phyloP scores from a whole-genome alignment of 2,888 invertebrate genomes.

The Eupithecia centaureata region DNA sequence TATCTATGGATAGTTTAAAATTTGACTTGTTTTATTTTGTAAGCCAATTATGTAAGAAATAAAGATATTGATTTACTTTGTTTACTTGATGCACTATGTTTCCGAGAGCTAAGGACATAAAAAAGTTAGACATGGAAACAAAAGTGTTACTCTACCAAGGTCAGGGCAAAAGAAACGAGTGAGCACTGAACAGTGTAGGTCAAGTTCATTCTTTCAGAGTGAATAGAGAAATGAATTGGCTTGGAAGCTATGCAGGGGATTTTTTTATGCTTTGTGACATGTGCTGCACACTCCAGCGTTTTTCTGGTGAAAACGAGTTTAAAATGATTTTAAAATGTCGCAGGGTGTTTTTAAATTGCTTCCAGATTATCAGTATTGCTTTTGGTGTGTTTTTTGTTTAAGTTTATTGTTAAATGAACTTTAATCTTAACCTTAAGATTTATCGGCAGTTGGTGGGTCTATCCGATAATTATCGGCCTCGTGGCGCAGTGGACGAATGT shows the following conservation, averaged over 20 bases:
- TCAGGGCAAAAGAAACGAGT: slow-evolving; percentile 36
- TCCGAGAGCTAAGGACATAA: slow-evolving; percentile 4
- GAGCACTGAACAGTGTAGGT: slow-evolving; percentile 58
- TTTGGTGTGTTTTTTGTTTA: neutral
- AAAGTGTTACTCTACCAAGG: slow-evolving; percentile 47
- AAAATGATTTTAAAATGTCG: neutral
- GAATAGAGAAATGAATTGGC: slow-evolving; percentile 45
- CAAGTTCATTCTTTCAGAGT: slow-evolving; percentile 71
- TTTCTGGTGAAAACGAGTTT: neutral
- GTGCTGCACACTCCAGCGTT: neutral
- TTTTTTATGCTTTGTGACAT: neutral
- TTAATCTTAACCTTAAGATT: neutral
- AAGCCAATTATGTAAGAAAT: too few relatives aligned
- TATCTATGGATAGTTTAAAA: too few relatives aligned
- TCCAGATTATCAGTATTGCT: slow-evolving; percentile 4
- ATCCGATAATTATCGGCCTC: too few relatives aligned
- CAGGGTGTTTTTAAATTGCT: neutral
- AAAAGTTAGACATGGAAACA: slow-evolving; percentile 46
- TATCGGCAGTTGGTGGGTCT: neutral
- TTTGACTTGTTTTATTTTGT: too few relatives aligned
- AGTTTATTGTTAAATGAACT: neutral
- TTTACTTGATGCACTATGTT: too few relatives aligned
- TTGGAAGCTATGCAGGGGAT: slow-evolving; percentile 3
- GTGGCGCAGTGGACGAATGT: too few relatives aligned
- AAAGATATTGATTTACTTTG: too few relatives aligned